Percentiles rank a stretch among this genome's conserved stretches.
phyloP scores from a whole-genome alignment of 2,888 invertebrate genomes.

The Kuschelorhynchus macadamiae region DNA sequence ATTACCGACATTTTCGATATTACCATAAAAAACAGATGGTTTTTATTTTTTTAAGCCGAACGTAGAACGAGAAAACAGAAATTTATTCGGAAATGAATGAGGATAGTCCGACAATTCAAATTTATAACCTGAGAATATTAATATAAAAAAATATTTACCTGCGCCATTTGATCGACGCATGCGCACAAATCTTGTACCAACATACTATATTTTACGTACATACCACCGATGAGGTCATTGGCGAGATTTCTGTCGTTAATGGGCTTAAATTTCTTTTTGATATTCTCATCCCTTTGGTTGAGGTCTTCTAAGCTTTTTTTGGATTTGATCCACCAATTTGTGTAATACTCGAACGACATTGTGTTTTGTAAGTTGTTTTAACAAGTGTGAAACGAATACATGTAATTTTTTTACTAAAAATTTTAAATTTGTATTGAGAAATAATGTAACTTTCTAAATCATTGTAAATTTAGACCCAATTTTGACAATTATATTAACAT shows the following conservation, averaged over 20 bases:
- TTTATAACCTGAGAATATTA: too few relatives aligned
- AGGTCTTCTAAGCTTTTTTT: slow-evolving; percentile 67
- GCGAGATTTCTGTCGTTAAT: slow-evolving; percentile 70
- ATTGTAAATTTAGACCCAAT: neutral
- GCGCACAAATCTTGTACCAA: slow-evolving; percentile 73
- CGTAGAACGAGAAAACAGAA: too few relatives aligned
- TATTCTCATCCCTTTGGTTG: slow-evolving; percentile 64
- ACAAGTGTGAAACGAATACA: too few relatives aligned
- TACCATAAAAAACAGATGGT: too few relatives aligned
- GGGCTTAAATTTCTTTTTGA: slow-evolving; percentile 55
- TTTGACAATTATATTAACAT: too few relatives aligned
- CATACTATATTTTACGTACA: slow-evolving; percentile 71
- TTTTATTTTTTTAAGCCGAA: too few relatives aligned
- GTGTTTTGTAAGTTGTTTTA: neutral
- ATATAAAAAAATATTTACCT: slow-evolving; percentile 56
- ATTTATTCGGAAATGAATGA: too few relatives aligned
- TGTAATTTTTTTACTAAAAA: neutral
- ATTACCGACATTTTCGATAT: too few relatives aligned
- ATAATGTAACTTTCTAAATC: neutral
- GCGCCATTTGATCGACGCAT: slow-evolving; percentile 75
- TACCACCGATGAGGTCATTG: slow-evolving; percentile 70
- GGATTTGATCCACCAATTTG: slow-evolving; percentile 70
- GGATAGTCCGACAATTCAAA: too few relatives aligned
- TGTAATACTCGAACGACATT: slow-evolving; percentile 70
- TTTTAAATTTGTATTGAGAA: neutral